Evolutionary conservation across 1,140 invertebrate genomes (phyloP).

Genomic region (Pseudomyrmex flavicornis): DNA sequence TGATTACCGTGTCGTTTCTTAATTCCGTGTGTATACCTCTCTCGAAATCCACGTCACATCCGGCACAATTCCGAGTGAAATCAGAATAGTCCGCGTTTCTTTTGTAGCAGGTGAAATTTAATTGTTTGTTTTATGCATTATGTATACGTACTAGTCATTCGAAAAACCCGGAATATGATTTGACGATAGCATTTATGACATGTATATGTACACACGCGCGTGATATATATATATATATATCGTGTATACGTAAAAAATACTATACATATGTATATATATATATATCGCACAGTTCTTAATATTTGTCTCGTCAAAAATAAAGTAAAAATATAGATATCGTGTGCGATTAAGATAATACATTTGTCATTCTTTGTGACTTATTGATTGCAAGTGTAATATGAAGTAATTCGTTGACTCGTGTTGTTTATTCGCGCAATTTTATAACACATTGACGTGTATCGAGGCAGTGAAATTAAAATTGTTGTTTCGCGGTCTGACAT

Average conservation of each 20-base stretch:
- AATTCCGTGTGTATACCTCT: slow-evolving; percentile 73
- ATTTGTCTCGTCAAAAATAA: no score
- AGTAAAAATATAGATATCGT: no score
- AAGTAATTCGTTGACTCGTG: no score
- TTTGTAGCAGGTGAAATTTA: slow-evolving; percentile 22
- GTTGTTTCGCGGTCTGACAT: slow-evolving; percentile 34
- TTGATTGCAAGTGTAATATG: no score
- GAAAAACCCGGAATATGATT: neutral
- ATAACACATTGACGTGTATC: no score
- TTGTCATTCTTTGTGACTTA: no score
- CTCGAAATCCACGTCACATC: slow-evolving; percentile 76
- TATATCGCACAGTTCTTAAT: no score
- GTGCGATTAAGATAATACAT: no score
- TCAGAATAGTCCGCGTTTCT: slow-evolving; percentile 46
- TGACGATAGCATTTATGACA: neutral
- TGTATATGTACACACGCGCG: neutral
- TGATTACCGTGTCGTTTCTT: slow-evolving; percentile 65
- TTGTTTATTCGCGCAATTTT: no score
- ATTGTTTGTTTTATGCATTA: neutral
- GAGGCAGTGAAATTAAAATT: slow-evolving; percentile 18
- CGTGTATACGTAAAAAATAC: neutral
- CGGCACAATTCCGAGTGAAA: slow-evolving; percentile 72
- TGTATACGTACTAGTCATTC: neutral
- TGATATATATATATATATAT: neutral
- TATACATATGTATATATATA: no score